A percentile compares a stretch with the other conserved stretches of the same genome.
These are phyloP conservation scores for Danio kyathit DNA, from an alignment of 2,797 vertebrate genomes.

Conservation along the genomic window DNA sequence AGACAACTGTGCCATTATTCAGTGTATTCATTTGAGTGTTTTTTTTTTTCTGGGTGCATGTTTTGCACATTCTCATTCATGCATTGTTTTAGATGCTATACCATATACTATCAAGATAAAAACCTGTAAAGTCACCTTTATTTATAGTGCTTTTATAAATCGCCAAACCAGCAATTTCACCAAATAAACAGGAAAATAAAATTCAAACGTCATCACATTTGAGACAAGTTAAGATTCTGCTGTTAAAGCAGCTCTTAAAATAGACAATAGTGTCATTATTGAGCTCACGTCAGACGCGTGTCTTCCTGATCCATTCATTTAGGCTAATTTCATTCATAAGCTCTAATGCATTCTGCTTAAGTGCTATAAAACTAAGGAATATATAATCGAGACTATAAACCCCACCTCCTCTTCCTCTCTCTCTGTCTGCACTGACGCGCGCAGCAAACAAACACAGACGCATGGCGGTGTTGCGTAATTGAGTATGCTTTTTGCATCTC, in stretches of 20 bases:
- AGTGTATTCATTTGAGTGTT: not conserved
- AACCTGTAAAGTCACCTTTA: no score
- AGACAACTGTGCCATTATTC: conserved; percentile 21
- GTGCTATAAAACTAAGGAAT: not conserved
- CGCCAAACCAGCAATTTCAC: no score
- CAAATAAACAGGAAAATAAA: no score
- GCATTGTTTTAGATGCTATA: no score
- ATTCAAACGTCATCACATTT: no score
- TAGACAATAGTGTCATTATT: no score
- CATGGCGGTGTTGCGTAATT: conserved; percentile 23
- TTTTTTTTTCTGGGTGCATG: conserved; percentile 4
- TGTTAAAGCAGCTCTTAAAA: no score
- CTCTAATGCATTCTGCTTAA: not conserved
- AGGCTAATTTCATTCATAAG: not conserved
- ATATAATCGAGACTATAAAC: conserved; percentile 13
- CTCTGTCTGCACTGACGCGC: conserved; percentile 27
- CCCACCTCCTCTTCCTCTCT: conserved; percentile 6
- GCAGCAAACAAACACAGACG: conserved; percentile 9
- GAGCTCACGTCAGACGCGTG: no score
- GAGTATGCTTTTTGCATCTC: conserved; percentile 33
- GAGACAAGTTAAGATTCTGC: no score
- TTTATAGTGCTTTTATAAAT: no score
- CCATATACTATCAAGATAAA: no score
- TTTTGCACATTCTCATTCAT: not conserved
- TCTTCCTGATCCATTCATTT: no score